Evolutionary conservation across 2,888 invertebrate species (phyloP), one percentile per base, ranked within the genome.

Genomic region (Agrochola macilenta): DNA sequence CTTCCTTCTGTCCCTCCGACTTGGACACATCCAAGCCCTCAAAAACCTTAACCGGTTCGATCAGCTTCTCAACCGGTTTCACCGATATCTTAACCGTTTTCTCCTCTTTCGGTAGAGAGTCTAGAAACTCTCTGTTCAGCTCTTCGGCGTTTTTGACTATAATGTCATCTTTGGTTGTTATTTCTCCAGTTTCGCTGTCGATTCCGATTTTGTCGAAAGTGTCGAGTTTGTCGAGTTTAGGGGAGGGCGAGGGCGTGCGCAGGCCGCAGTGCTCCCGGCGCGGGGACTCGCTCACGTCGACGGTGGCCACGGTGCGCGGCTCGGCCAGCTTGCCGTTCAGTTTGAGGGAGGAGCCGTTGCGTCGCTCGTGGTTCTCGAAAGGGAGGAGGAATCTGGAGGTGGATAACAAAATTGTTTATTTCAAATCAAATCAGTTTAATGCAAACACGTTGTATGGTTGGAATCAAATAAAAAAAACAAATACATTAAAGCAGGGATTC

Each of bases 381-480:
- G 98, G 97, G n/a, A 98, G 93, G 26, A 98, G 95, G 90, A 97
- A 97, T 89, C 98, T 98, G 65, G 2, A 68, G 63, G 0, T 3
- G 14, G 43, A 35, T 5, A 0, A 20, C 46, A 8, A 23, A 5
- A 49, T 17, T 49, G 49, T 17, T 49, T 46, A 49, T 49, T 49
- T 49, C 49, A 49, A 17, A 49, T 49, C 5, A 1, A 39, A 39
- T 39, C 39, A 5, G 39, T 39, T 39, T 30, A 30, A 30, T 30
- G 30, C 30, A 30, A 30, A 30, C 30, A 30, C 30, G 30, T 30
- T 30, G 30, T 30, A 30, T 30, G 30, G 30, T 30, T 30, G 30
- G 30, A 30, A 30, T 30, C 30, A 30, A 30, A 30, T 30, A 30
- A 30, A 30, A 30, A 30, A 30, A 30, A 30, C n/a, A 30, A 30